Evolutionary conservation across 92 coral and sea anemone species (phyloP).

Genomic region (Virgularia gustaviana): DNA sequence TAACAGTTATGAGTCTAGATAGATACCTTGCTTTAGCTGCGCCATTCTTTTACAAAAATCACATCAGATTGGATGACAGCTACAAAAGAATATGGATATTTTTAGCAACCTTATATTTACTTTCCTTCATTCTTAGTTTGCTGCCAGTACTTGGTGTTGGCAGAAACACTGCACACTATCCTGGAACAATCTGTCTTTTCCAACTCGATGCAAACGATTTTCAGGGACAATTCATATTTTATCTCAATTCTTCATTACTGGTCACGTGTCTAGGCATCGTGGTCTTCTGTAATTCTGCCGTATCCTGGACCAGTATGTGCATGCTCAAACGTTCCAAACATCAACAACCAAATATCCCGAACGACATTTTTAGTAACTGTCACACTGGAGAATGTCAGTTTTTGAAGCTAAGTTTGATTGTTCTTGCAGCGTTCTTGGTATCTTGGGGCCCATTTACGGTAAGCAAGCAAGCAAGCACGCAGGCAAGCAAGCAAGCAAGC

Average conservation of each 20-base stretch:
- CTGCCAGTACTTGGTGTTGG: conserved; percentile 88
- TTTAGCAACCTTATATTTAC: conserved; percentile 58
- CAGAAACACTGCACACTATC: conserved; percentile 78
- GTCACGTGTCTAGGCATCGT: conserved; percentile 58
- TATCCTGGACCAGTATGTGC: conserved; percentile 27
- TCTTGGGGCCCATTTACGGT: conserved; percentile 90
- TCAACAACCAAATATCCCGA: background rate
- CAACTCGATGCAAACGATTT: conserved; percentile 73
- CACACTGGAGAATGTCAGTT: conserved; percentile 67
- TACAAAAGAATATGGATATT: conserved; percentile 71
- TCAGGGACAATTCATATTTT: conserved; percentile 69
- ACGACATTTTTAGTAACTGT: background rate
- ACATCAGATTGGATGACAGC: conserved; percentile 68
- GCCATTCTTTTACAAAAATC: conserved; percentile 79
- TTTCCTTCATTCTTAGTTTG: conserved; percentile 64
- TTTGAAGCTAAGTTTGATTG: conserved; percentile 78
- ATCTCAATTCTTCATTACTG: conserved; percentile 60
- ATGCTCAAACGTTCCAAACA: conserved; percentile 37
- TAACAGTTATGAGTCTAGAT: conserved; percentile 79
- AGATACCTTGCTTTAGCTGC: conserved; percentile 71
- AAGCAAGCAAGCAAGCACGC: conserved; percentile 34
- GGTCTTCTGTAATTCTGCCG: conserved; percentile 71
- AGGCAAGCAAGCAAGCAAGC: background rate
- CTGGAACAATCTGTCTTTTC: conserved; percentile 90
- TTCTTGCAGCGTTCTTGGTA: conserved; percentile 67